Evolutionary conservation across 2,797 vertebrate species (phyloP).

Genomic region (Notolabrus celidotus): DNA sequence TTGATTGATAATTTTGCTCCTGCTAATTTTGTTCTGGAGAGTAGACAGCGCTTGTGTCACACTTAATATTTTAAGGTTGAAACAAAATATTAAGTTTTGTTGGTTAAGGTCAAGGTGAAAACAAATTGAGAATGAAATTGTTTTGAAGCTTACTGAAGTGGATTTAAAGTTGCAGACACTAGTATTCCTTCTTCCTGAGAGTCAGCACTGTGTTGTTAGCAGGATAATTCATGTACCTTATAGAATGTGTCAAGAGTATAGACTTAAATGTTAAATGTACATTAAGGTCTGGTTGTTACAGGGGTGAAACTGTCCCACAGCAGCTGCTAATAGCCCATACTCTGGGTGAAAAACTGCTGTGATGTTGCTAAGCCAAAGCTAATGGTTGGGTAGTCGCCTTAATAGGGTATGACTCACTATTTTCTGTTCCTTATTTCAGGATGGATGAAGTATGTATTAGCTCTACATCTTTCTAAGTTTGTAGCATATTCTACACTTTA

Average conservation of each 20-base stretch:
- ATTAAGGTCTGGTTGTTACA: slow-evolving; percentile 22
- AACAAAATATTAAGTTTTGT: background rate
- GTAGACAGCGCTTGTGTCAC: background rate
- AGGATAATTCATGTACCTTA: background rate
- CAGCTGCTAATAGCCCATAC: slow-evolving; percentile 16
- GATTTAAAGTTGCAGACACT: background rate
- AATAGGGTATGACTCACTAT: slow-evolving; percentile 12
- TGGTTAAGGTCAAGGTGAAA: background rate
- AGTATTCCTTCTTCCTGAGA: background rate
- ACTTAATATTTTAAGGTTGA: background rate
- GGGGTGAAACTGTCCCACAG: slow-evolving; percentile 10
- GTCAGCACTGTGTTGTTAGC: slow-evolving; percentile 1
- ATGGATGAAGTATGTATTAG: background rate
- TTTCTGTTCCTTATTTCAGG: slow-evolving; percentile 14
- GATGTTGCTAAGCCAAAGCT: slow-evolving; percentile 21
- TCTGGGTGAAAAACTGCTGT: slow-evolving; percentile 24
- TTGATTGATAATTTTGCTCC: background rate
- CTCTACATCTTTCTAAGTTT: background rate
- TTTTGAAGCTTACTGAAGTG: background rate
- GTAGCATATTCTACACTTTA: background rate
- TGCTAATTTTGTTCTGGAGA: background rate
- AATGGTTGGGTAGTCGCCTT: slow-evolving; percentile 23
- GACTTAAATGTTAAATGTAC: slow-evolving; percentile 3
- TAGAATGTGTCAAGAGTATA: background rate
- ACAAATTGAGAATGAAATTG: background rate